These are phyloP conservation scores for Toxostoma redivivum DNA, from an alignment of 2,113 vertebrate species.

Conservation along the genomic window DNA sequence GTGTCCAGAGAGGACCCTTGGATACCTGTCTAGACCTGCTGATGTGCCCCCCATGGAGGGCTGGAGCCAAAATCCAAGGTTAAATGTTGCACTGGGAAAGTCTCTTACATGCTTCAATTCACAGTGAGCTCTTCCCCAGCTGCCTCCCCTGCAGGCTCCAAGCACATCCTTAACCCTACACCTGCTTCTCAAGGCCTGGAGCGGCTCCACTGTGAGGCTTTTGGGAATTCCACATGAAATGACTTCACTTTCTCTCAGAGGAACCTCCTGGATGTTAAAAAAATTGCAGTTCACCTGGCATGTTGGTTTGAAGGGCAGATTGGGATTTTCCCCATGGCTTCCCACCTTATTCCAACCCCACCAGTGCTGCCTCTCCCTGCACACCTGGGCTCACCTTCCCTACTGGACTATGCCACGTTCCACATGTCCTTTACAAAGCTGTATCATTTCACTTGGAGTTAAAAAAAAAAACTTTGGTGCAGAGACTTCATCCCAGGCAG, in stretches of 20 bases:
- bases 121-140: neutral
- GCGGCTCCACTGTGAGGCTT: neutral
- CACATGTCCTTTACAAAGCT: neutral
- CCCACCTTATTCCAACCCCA: neutral
- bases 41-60: neutral
- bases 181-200: neutral
- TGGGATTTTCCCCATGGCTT: neutral
- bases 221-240: neutral
- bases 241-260: neutral
- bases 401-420: neutral
- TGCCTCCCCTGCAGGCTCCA: neutral
- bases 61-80: neutral
- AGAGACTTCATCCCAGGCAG: neutral
- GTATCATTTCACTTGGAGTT: neutral
- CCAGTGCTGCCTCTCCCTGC: neutral
- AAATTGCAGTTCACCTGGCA: neutral
- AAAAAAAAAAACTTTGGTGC: neutral
- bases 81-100: neutral
- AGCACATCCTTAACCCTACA: neutral
- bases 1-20: neutral
- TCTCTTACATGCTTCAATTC: fast-evolving
- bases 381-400: neutral
- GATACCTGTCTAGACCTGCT: neutral
- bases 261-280: neutral
- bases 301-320: neutral